phyloP scores from a whole-genome alignment of 2,113 vertebrate species.

The Rhea pennata region DNA sequence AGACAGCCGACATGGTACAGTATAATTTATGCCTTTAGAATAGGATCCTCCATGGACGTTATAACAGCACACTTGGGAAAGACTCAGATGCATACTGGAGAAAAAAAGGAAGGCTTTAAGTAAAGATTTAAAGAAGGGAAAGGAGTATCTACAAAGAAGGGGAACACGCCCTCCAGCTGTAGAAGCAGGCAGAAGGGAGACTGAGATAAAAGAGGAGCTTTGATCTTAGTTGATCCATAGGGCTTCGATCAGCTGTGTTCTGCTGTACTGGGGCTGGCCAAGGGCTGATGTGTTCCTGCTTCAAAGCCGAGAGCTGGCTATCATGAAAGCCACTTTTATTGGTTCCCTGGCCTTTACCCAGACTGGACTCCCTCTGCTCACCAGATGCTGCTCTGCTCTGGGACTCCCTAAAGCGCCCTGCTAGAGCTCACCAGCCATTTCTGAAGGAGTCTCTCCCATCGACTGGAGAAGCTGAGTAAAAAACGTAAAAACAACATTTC shows the following conservation, averaged over 20 bases:
- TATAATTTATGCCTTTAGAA: constrained; percentile 52
- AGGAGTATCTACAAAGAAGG: constrained; percentile 61
- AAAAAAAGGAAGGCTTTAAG: constrained; percentile 64
- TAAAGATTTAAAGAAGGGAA: constrained; percentile 53
- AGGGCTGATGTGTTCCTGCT: neutral
- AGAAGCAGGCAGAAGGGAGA: constrained; percentile 63
- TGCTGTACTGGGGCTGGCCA: neutral
- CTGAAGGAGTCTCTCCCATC: neutral
- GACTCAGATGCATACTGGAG: constrained; percentile 37
- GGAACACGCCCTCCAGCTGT: constrained; percentile 69
- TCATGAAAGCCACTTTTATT: neutral
- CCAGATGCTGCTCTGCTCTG: neutral
- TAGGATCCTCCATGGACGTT: constrained; percentile 48
- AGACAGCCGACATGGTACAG: neutral
- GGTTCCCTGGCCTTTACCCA: neutral
- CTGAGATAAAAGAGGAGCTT: constrained; percentile 62
- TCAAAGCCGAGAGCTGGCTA: neutral
- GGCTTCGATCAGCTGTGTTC: constrained; percentile 8
- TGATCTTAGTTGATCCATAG: constrained; percentile 42
- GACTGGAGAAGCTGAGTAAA: neutral
- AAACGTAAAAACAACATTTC: neutral
- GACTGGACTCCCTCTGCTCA: neutral
- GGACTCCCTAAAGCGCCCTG: rapidly evolving
- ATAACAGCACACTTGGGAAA: neutral
- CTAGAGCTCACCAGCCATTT: rapidly evolving